Percentiles rank a stretch among this genome's conserved stretches.
Conservation (phyloP, 1,140 invertebrate genomes). For the Drosophila ogumai region DNA sequence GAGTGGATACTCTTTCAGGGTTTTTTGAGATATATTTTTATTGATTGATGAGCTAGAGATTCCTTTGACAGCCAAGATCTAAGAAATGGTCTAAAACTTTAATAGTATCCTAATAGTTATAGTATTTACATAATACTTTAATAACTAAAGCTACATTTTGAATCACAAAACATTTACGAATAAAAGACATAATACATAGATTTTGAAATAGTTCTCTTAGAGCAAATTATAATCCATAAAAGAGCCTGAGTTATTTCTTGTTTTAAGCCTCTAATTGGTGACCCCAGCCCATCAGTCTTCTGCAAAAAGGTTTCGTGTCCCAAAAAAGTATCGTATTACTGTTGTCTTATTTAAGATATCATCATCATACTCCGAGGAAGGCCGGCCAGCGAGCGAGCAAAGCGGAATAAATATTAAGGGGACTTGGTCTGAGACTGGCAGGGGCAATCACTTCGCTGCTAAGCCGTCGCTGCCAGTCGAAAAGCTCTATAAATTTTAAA, state of each 20-base stretch:
- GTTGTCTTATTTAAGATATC: slow-evolving; percentile 14
- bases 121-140: too few species aligned
- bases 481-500: slow-evolving; percentile 81
- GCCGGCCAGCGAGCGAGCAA: slow-evolving; percentile 6
- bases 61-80: neutral
- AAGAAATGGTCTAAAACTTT: neutral
- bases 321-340: slow-evolving; percentile 25
- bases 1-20: slow-evolving; percentile 17
- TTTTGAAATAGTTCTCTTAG: neutral
- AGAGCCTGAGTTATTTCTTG: neutral
- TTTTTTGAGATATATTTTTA: neutral
- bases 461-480: slow-evolving; percentile 49
- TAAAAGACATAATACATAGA: neutral
- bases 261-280: slow-evolving; percentile 10
- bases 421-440: slow-evolving; percentile 20
- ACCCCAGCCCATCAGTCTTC: slow-evolving; percentile 11
- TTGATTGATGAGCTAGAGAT: neutral
- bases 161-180: neutral
- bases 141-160: neutral
- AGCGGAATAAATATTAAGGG: slow-evolving; percentile 60
- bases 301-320: slow-evolving; percentile 2
- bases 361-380: slow-evolving; percentile 6
- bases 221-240: too few species aligned
- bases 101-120: too few species aligned
- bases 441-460: slow-evolving; percentile 55